phyloP scores from a whole-genome alignment of 2,797 vertebrate genomes.

The Lepilemur ruficaudatus region DNA sequence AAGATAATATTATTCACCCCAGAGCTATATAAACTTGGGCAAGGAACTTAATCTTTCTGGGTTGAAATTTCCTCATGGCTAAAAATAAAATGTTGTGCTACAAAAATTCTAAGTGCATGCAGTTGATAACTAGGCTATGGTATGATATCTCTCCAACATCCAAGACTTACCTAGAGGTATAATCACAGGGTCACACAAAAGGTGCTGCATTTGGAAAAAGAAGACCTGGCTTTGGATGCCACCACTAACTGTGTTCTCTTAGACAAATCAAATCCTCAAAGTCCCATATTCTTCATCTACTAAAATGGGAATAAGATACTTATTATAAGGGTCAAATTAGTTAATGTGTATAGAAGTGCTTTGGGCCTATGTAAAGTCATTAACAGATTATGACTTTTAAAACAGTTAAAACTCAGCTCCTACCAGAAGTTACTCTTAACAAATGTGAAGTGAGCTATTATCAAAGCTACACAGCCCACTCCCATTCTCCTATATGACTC shows the following conservation, averaged over 20 bases:
- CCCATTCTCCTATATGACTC: neutral
- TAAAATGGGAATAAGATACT: neutral
- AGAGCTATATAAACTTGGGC: neutral
- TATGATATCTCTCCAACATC: neutral
- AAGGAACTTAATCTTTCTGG: neutral
- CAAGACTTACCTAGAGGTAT: neutral
- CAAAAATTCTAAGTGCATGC: neutral
- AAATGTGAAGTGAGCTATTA: neutral
- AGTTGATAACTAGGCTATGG: neutral
- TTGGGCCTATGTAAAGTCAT: neutral
- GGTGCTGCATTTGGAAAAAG: neutral
- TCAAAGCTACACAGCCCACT: neutral
- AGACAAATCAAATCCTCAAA: neutral
- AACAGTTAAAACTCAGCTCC: neutral
- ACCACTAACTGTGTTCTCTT: neutral
- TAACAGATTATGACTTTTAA: neutral
- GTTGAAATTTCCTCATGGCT: neutral
- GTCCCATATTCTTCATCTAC: neutral
- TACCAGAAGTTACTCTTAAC: neutral
- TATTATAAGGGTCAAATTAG: constrained; percentile 4
- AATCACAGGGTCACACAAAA: neutral
- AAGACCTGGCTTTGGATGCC: neutral
- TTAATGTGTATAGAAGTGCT: neutral
- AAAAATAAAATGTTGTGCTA: neutral
- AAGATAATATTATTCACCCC: neutral